Base-by-base conservation (phyloP, 2,797 vertebrate species). In the Eulemur mongoz region DNA sequence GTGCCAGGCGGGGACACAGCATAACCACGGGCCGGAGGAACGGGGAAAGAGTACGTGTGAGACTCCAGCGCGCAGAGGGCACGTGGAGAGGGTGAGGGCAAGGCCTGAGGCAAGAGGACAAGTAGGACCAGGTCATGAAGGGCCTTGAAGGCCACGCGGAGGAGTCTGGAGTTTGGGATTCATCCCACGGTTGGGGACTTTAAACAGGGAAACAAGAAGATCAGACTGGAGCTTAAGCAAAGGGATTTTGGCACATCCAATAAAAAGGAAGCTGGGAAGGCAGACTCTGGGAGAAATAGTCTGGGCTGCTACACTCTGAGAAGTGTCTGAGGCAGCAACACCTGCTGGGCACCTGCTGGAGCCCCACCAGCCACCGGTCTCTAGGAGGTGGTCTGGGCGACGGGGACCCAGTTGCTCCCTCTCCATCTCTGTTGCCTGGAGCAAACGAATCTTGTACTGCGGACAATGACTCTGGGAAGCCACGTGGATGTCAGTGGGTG, bases 41-140 rank as follows among this genome's bases (percentile, higher is more conserved):
- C 65, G 50, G 7, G 85, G 10, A 35, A 11, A 1, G 20, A 63
- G 40, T 1, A 0, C 0, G 17, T 3, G 2, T 50, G 75, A 50
- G 72, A 27, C 25, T 25, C 35, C 3, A 5, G 67, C 30, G 22
- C n/a, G 18, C 2, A 43, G 4, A 15, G 15, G 0, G 6, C 45
- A 27, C 1, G 20, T 17, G 67, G 57, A 27, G 45, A 76, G 48
- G 32, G 61, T 30, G 1, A 30, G 20, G 5, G 30, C 1, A 35
- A 54, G 57, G 43, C 11, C 20, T 30, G 43, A 54, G n/a, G 35
- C 43, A 20, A 12, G 48, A 38, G 67, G 32, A 27, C 4, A 4
- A 30, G 69, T 0, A 0, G 69, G 54, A 65, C 45, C 54, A 40
- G 57, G 57, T 48, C 38, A 40, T 32, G 5, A 4, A 11, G 40